These are phyloP conservation scores for Parambassis ranga DNA, from an alignment of 2,797 vertebrate species.

Conservation along the genomic window DNA sequence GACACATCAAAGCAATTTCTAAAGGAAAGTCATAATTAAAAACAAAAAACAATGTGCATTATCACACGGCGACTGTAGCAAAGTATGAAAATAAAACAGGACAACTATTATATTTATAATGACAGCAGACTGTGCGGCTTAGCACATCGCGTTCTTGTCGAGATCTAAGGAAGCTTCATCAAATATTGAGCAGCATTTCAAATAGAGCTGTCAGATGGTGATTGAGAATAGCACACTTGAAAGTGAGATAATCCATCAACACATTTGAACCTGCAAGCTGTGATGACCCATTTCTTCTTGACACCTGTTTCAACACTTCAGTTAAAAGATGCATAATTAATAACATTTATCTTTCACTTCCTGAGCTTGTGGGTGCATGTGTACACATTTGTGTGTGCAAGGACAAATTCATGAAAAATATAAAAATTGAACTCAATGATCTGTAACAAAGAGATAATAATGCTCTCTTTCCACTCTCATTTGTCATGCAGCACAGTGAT, in stretches of 20 bases:
- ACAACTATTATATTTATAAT: conserved; percentile 10
- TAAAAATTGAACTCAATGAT: background rate
- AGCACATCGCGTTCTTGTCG: conserved; percentile 30
- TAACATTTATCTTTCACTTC: conserved; percentile 30
- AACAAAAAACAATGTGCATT: background rate
- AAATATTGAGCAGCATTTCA: conserved; percentile 64
- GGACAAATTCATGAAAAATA: background rate
- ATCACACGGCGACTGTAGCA: background rate
- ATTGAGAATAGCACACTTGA: conserved; percentile 50
- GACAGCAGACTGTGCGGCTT: conserved; percentile 22
- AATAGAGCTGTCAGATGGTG: conserved; percentile 38
- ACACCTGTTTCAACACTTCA: conserved; percentile 52
- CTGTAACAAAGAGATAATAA: background rate
- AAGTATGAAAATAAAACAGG: background rate
- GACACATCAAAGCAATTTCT: background rate
- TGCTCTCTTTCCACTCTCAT: background rate
- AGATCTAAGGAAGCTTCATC: conserved; percentile 57
- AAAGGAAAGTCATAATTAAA: conserved; percentile 7
- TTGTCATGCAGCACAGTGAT: background rate
- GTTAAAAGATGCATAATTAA: conserved; percentile 57
- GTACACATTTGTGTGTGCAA: background rate
- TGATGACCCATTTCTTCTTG: conserved; percentile 43
- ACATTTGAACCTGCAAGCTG: conserved; percentile 50
- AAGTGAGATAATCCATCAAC: conserved; percentile 63
- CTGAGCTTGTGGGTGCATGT: background rate